phyloP scores from a whole-genome alignment of 2,797 vertebrate species.

The Diplodus sargus region DNA sequence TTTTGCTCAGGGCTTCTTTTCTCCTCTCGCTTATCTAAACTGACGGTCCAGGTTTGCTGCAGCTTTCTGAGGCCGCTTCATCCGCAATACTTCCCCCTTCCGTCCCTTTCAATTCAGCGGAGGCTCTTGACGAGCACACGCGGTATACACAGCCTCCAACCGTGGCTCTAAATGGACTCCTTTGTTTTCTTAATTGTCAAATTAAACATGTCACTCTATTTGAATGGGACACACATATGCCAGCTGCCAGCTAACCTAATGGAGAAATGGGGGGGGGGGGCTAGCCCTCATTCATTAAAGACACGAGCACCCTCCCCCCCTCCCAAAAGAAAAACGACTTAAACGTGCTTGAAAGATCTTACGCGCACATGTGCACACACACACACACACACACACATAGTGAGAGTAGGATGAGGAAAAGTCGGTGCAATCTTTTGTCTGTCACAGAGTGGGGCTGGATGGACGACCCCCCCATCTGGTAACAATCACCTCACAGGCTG shows the following conservation, averaged over 20 bases:
- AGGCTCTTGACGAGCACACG: slow-evolving; percentile 32
- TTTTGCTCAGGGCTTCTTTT: slow-evolving; percentile 31
- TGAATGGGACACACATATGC: slow-evolving; percentile 74
- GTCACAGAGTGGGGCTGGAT: slow-evolving; percentile 70
- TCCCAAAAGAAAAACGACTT: slow-evolving; percentile 30
- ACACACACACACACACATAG: no score
- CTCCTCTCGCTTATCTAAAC: slow-evolving; percentile 49
- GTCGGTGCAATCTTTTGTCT: slow-evolving; percentile 72
- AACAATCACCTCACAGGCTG: slow-evolving; percentile 80
- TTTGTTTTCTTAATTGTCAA: slow-evolving; percentile 83
- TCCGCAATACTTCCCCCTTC: slow-evolving; percentile 50
- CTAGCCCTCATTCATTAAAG: slow-evolving; percentile 53
- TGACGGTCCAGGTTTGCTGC: slow-evolving; percentile 44
- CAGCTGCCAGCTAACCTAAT: slow-evolving; percentile 74
- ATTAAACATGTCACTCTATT: slow-evolving; percentile 77
- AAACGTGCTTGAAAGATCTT: slow-evolving; percentile 52
- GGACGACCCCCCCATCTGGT: slow-evolving; percentile 78
- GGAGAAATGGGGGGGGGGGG: slow-evolving; percentile 30
- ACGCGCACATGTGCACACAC: slow-evolving; percentile 29
- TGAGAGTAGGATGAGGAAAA: slow-evolving; percentile 53
- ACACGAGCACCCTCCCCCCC: slow-evolving; percentile 48
- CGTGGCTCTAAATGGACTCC: slow-evolving; percentile 65
- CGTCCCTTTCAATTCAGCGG: slow-evolving; percentile 41
- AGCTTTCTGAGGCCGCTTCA: slow-evolving; percentile 26
- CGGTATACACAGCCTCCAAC: slow-evolving; percentile 54